A percentile compares a stretch with the other conserved stretches of the same genome.
phyloP scores from a whole-genome alignment of 2,888 invertebrate genomes.

The Dryococelus australis region DNA sequence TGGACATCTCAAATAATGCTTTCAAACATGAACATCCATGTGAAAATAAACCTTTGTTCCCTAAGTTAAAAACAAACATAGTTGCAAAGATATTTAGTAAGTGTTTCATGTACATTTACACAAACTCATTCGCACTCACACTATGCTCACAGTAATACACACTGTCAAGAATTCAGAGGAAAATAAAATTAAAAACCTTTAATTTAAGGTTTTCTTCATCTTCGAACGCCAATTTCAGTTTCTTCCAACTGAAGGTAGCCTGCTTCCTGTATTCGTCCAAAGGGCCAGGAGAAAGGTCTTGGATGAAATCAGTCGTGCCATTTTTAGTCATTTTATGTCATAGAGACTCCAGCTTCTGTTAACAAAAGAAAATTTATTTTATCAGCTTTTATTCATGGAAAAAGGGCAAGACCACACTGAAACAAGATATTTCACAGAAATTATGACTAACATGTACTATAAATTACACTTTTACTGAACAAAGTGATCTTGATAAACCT shows the following conservation, averaged over 20 bases:
- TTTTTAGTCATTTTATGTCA: slow-evolving; percentile 11
- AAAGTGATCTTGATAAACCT: too few relatives aligned
- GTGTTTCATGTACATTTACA: too few relatives aligned
- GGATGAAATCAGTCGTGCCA: slow-evolving; percentile 65
- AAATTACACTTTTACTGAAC: too few relatives aligned
- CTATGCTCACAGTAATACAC: too few relatives aligned
- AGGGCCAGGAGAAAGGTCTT: slow-evolving; percentile 75
- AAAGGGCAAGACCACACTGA: too few relatives aligned
- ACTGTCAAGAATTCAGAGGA: too few relatives aligned
- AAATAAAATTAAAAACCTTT: slow-evolving; percentile 59
- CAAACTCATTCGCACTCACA: too few relatives aligned
- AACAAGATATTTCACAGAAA: too few relatives aligned
- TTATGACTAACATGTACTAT: too few relatives aligned
- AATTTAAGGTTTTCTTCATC: slow-evolving; percentile 76
- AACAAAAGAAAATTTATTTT: neutral
- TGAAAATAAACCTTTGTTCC: neutral
- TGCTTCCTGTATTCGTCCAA: slow-evolving; percentile 79
- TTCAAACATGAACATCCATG: neutral
- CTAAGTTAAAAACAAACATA: too few relatives aligned
- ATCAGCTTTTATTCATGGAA: too few relatives aligned
- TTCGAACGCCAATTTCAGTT: slow-evolving; percentile 79
- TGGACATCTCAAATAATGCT: neutral
- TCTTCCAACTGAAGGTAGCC: slow-evolving; percentile 88
- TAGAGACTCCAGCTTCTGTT: slow-evolving; percentile 12
- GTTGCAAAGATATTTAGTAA: too few relatives aligned